phyloP scores from a whole-genome alignment of 2,113 vertebrate genomes.

The Tachycineta bicolor region DNA sequence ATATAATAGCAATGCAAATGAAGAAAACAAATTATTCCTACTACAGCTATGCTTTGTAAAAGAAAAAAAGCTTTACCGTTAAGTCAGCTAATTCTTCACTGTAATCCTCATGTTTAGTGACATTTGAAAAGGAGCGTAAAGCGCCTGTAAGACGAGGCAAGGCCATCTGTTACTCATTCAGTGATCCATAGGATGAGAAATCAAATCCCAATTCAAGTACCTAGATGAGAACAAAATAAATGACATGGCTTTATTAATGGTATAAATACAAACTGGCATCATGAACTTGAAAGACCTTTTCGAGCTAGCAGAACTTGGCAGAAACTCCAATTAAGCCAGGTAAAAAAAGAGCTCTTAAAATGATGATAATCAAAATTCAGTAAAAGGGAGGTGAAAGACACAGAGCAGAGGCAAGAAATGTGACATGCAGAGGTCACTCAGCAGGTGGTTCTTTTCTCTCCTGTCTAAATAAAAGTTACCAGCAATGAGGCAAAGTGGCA shows the following conservation, averaged over 20 bases:
- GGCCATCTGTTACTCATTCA: constrained; percentile 83
- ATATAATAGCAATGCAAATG: neutral
- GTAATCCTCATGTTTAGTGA: constrained; percentile 91
- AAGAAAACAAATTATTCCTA: neutral
- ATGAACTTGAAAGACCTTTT: neutral
- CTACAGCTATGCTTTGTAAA: neutral
- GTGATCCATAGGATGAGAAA: constrained; percentile 73
- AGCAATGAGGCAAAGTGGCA: neutral
- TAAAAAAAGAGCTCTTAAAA: neutral
- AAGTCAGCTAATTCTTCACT: constrained; percentile 84
- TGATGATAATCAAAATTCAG: neutral
- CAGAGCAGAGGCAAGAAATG: neutral
- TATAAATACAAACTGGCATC: neutral
- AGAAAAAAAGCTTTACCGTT: constrained; percentile 77
- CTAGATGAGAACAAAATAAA: constrained; percentile 64
- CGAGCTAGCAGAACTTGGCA: neutral
- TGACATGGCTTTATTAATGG: neutral
- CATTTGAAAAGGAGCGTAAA: constrained; percentile 93
- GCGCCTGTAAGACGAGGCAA: constrained; percentile 94
- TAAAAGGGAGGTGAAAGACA: neutral
- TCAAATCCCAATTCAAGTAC: constrained; percentile 53
- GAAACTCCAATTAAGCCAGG: neutral
- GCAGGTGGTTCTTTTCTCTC: neutral
- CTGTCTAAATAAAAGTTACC: neutral
- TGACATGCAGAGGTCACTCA: neutral